A percentile compares a stretch with the other conserved stretches of the same genome.
Conservation (phyloP, 30 jellyfish, hydroid and myxozoan genomes). For the Turritopsis dohrnii region DNA sequence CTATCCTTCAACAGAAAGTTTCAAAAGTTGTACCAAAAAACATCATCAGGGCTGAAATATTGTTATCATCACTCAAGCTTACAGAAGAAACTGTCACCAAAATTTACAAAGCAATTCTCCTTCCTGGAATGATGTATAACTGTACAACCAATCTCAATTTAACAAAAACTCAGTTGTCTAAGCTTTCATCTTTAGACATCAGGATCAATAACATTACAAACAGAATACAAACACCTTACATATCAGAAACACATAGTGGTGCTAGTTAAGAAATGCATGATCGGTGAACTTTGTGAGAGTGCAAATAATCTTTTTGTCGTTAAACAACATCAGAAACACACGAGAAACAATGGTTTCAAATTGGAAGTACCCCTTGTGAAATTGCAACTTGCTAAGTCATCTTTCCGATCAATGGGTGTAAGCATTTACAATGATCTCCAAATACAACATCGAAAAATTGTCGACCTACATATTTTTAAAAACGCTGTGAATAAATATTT, state of each 20-base stretch:
- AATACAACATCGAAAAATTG: slow-evolving; percentile 10
- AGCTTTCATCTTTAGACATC: neutral
- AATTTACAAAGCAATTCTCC: neutral
- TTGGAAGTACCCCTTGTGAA: neutral
- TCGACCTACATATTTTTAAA: neutral
- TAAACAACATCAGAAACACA: neutral
- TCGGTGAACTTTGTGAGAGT: neutral
- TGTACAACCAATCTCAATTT: neutral
- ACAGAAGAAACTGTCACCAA: neutral
- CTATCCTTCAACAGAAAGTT: no score
- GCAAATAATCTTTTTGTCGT: neutral
- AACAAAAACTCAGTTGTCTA: neutral
- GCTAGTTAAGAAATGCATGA: neutral
- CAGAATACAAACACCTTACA: neutral
- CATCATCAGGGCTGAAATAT: no score
- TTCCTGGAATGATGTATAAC: neutral
- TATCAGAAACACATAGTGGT: neutral
- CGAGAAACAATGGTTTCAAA: neutral
- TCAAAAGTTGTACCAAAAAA: no score
- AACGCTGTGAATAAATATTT: neutral
- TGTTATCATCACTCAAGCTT: no score
- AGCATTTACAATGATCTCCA: slow-evolving; percentile 38
- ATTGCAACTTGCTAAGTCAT: neutral
- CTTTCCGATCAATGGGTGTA: slow-evolving; percentile 37
- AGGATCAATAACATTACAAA: neutral